Evolutionary conservation across 2,888 invertebrate species (phyloP), one percentile per base, ranked within the genome.

Genomic region (Leucophenga montana): DNA sequence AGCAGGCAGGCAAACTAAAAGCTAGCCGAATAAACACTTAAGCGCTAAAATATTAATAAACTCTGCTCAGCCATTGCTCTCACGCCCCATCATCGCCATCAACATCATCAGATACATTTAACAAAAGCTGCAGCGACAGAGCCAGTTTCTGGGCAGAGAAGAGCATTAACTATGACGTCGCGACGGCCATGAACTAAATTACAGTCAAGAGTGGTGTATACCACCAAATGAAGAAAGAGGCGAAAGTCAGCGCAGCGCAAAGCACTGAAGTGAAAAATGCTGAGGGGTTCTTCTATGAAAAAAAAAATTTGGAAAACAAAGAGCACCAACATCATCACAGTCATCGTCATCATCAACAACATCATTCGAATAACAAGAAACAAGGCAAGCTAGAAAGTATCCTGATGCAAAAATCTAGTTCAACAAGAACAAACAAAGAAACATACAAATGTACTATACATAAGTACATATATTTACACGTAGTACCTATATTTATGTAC

Each of bases 151-250:
- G 54, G 16, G 31, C 22, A 2, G 61, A 53, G 48, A 57, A 71
- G 69, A 69, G 79, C 83, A 79, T 85, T 82, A 78, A 74, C 78
- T 78, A 75, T 69, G 72, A 77, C 77, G 74, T 62, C 62, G 68
- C 70, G 33, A 27, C 77, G 79, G 71, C 80, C 84, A 75, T 82
- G 83, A 82, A 81, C 81, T 78, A 80, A 83, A 82, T 82, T 83
- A 79, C 78, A 81, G 83, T 75, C 83, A 83, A 81, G 82, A 80
- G 5, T 11, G 8, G 83, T 81, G 71, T 76, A 72, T 27, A 3
- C 3, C 39, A 72, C 46, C 39, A 64, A 50, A 50, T 54, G 18
- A 66, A 66, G 14, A 11, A 56, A n/a, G 57, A 50, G 50, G 16
- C 50, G 67, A 69, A 72, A 53, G 56, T 53, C 27, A 70, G 44